Percentiles rank a stretch among this genome's conserved stretches.
These are phyloP conservation scores for Heliconius ismenius DNA, from an alignment of 2,888 invertebrate genomes.

Conservation along the genomic window DNA sequence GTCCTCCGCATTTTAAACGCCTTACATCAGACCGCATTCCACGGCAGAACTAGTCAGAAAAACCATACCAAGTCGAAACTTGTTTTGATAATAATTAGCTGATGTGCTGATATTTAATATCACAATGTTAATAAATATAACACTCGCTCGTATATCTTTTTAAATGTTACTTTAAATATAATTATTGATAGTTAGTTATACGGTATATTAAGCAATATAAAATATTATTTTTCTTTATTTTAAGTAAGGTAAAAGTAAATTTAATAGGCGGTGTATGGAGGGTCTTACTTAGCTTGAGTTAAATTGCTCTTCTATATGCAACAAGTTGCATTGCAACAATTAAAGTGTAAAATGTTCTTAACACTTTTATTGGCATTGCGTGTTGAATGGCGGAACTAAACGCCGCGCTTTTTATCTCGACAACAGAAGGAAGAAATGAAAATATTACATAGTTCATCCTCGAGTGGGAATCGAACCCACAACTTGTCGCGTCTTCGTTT, in stretches of 20 bases:
- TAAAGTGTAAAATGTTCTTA: too few species aligned
- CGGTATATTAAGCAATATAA: neutral
- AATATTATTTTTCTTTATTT: neutral
- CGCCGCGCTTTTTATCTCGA: too few species aligned
- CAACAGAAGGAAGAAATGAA: too few species aligned
- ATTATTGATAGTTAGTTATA: neutral
- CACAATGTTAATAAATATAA: constrained; percentile 28
- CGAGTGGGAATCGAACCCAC: too few species aligned
- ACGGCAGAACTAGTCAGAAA: constrained; percentile 42
- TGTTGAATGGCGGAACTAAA: too few species aligned
- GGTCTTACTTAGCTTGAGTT: too few species aligned
- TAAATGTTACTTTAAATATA: neutral
- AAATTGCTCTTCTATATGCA: too few species aligned
- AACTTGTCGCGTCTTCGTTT: too few species aligned
- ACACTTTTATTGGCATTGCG: too few species aligned
- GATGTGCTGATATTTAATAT: constrained; percentile 38
- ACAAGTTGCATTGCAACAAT: too few species aligned
- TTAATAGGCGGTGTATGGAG: too few species aligned
- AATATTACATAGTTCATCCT: too few species aligned
- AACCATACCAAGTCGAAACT: constrained; percentile 43
- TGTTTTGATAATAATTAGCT: constrained; percentile 44
- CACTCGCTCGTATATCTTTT: constrained; percentile 21
- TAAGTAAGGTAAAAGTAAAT: neutral
- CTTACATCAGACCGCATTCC: constrained; percentile 45
- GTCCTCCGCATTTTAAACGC: constrained; percentile 41